Evolutionary conservation across 2,797 vertebrate genomes (phyloP).

Genomic region (Rhinoraja longicauda): DNA sequence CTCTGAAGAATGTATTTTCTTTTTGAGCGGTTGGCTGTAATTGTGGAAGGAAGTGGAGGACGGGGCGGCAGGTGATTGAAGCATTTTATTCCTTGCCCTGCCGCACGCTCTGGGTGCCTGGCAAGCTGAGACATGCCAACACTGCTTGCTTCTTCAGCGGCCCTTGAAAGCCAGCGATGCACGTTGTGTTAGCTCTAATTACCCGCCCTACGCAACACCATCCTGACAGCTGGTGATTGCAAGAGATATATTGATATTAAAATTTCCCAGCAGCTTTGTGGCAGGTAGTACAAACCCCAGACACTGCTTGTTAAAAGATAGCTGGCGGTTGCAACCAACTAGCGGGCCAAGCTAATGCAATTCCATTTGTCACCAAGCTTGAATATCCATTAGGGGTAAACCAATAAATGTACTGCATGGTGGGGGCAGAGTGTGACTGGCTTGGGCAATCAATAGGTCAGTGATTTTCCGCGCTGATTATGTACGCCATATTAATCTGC

Average conservation of each 20-base stretch:
- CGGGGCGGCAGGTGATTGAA: slow-evolving; percentile 22
- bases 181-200: slow-evolving; percentile 33
- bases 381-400: background rate
- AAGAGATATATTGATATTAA: slow-evolving; percentile 12
- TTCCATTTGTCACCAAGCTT: background rate
- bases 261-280: slow-evolving; percentile 3
- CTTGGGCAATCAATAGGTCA: background rate
- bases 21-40: background rate
- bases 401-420: background rate
- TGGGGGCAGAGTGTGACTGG: background rate
- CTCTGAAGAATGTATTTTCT: background rate
- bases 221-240: slow-evolving; percentile 36
- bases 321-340: background rate
- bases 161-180: slow-evolving; percentile 6
- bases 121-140: background rate
- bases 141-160: background rate
- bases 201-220: background rate
- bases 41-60: background rate
- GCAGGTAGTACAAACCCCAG: background rate
- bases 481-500: background rate
- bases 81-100: background rate
- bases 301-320: slow-evolving; percentile 32
- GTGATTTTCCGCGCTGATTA: slow-evolving; percentile 9
- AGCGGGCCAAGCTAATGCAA: background rate
- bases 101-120: background rate